Evolutionary conservation across 2,888 invertebrate species (phyloP).

Genomic region (Drosophila acutilabella): DNA sequence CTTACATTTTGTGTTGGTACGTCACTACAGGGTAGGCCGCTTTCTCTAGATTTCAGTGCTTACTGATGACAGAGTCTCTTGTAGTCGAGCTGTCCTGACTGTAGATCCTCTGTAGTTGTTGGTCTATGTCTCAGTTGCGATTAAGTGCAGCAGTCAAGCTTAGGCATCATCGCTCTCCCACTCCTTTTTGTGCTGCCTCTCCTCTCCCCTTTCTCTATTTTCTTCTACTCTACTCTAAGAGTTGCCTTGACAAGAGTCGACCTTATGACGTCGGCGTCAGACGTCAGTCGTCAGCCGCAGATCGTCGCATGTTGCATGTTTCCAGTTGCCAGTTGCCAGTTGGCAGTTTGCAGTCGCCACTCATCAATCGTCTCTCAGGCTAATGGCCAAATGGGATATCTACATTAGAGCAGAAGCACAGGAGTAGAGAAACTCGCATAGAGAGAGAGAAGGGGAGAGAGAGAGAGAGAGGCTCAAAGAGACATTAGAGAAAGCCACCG

Average conservation of each 20-base stretch:
- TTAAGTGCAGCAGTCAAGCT: slow-evolving; percentile 69
- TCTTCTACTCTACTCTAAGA: neutral
- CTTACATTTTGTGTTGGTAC: too few species aligned
- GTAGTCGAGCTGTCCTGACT: neutral
- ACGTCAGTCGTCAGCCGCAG: slow-evolving; percentile 26
- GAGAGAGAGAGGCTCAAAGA: slow-evolving; percentile 18
- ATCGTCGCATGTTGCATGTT: slow-evolving; percentile 16
- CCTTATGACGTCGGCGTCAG: slow-evolving; percentile 71
- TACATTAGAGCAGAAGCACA: slow-evolving; percentile 64
- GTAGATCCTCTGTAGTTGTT: slow-evolving; percentile 30
- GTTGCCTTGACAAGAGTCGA: slow-evolving; percentile 28
- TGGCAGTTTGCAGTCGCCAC: slow-evolving; percentile 28
- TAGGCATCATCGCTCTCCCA: slow-evolving; percentile 32
- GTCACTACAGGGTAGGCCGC: too few species aligned
- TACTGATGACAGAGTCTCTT: neutral
- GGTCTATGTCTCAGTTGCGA: slow-evolving; percentile 57
- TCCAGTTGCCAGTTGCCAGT: slow-evolving; percentile 24
- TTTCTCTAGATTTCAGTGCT: neutral
- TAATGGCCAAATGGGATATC: slow-evolving; percentile 68
- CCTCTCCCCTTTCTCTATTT: neutral
- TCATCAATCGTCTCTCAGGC: slow-evolving; percentile 49
- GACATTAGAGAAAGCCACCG: slow-evolving; percentile 75
- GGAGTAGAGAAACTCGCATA: slow-evolving; percentile 4
- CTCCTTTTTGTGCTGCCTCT: neutral
- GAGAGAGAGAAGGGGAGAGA: slow-evolving; percentile 16